These are phyloP conservation scores for Myiotriccus ornatus DNA, from an alignment of 2,797 vertebrate species.

Conservation along the genomic window DNA sequence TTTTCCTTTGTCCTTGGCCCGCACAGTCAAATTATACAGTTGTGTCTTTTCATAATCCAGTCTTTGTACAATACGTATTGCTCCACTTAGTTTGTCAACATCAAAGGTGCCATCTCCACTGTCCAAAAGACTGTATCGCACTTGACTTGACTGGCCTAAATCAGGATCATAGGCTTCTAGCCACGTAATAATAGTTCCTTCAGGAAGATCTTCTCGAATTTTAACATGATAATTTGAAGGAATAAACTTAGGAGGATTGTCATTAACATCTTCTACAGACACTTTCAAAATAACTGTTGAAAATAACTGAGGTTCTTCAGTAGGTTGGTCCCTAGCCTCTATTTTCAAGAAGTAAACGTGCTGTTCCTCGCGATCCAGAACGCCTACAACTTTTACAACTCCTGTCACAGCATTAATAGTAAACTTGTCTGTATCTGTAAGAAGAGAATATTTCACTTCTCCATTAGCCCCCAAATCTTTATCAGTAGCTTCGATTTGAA, in stretches of 20 bases:
- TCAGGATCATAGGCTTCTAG: slow-evolving; percentile 94
- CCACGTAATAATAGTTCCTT: slow-evolving; percentile 93
- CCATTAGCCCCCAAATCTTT: slow-evolving; percentile 88
- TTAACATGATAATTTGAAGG: slow-evolving; percentile 91
- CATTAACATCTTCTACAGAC: slow-evolving; percentile 91
- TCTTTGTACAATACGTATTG: slow-evolving; percentile 87
- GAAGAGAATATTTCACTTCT: slow-evolving; percentile 86
- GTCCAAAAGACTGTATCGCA: slow-evolving; percentile 91
- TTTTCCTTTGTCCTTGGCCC: slow-evolving; percentile 95
- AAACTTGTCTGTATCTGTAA: slow-evolving; percentile 91
- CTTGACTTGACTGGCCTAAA: slow-evolving; percentile 88
- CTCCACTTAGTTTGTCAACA: slow-evolving; percentile 95
- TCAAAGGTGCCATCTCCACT: slow-evolving; percentile 91
- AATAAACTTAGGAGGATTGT: slow-evolving; percentile 92
- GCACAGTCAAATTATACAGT: slow-evolving; percentile 90
- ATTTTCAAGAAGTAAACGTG: slow-evolving; percentile 85
- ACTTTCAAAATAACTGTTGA: slow-evolving; percentile 89
- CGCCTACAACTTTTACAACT: slow-evolving; percentile 82
- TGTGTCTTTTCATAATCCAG: slow-evolving; percentile 94
- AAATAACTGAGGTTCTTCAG: slow-evolving; percentile 84
- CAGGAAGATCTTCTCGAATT: slow-evolving; percentile 93
- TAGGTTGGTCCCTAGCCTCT: slow-evolving; percentile 87
- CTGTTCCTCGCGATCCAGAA: slow-evolving; percentile 87
- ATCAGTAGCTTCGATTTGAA: slow-evolving; percentile 94
- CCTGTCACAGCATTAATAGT: slow-evolving; percentile 84